Evolutionary conservation across 2,797 vertebrate species (phyloP).

Genomic region (Rallus crepitans): DNA sequence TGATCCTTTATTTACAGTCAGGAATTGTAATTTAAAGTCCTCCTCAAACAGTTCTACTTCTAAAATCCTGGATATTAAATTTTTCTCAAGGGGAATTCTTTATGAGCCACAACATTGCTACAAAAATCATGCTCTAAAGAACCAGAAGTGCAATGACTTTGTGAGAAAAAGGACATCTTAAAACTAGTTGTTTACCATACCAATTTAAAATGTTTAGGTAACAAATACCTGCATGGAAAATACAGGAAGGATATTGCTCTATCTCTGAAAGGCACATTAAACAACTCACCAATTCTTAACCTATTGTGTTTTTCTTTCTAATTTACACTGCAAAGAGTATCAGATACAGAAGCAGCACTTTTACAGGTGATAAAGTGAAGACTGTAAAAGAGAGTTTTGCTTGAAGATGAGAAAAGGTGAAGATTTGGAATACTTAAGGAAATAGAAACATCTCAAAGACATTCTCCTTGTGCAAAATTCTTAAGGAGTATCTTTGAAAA

Average conservation of each 20-base stretch:
- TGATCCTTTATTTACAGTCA: neutral
- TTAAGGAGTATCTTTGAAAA: neutral
- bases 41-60: neutral
- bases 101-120: neutral
- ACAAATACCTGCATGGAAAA: neutral
- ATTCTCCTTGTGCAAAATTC: neutral
- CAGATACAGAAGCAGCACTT: neutral
- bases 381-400: neutral
- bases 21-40: neutral
- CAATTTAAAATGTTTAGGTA: neutral
- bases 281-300: neutral
- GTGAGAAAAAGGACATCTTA: neutral
- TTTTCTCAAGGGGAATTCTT: neutral
- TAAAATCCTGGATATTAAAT: neutral
- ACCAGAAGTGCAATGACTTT: neutral
- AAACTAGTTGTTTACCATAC: neutral
- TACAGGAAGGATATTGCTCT: neutral
- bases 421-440: neutral
- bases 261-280: neutral
- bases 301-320: neutral
- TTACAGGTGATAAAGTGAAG: neutral
- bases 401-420: neutral
- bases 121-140: neutral
- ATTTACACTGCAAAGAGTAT: neutral
- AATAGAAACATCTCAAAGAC: neutral